phyloP scores from a whole-genome alignment of 1,140 invertebrate genomes.

The Orchesella cincta region DNA sequence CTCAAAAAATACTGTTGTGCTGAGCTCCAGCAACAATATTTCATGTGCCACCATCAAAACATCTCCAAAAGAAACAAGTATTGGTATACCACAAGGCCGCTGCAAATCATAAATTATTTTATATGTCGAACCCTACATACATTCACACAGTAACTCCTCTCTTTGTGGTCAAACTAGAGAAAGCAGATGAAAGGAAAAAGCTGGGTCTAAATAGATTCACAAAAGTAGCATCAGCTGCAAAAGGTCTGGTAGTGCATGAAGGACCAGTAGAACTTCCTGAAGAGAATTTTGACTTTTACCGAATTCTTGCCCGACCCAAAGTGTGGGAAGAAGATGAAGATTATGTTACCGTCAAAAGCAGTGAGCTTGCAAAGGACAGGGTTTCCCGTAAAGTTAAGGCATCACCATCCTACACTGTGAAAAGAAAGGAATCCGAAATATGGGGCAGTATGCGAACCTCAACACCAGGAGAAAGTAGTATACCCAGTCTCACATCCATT shows the following conservation, averaged over 20 bases:
- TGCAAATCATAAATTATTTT: neutral
- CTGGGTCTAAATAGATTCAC: neutral
- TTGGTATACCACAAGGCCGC: neutral
- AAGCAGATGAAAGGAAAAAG: neutral
- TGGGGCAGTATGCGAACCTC: conserved; percentile 11
- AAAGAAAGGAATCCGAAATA: neutral
- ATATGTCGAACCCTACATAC: neutral
- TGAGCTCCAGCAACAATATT: too few species aligned
- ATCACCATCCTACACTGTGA: too few species aligned
- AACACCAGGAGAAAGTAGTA: neutral
- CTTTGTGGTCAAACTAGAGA: neutral
- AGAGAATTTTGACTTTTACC: neutral
- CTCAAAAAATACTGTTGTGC: neutral
- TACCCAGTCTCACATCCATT: neutral
- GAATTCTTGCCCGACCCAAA: neutral
- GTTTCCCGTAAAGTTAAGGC: too few species aligned
- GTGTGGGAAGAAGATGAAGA: neutral
- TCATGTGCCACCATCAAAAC: too few species aligned
- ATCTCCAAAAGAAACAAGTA: neutral
- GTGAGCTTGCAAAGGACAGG: too few species aligned
- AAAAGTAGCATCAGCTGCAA: neutral
- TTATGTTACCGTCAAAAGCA: neutral
- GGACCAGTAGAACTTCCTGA: neutral
- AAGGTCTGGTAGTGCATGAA: neutral
- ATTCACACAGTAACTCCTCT: neutral